These are phyloP conservation scores for Zaprionus nigranus DNA, from an alignment of 1,140 invertebrate genomes.

Conservation along the genomic window DNA sequence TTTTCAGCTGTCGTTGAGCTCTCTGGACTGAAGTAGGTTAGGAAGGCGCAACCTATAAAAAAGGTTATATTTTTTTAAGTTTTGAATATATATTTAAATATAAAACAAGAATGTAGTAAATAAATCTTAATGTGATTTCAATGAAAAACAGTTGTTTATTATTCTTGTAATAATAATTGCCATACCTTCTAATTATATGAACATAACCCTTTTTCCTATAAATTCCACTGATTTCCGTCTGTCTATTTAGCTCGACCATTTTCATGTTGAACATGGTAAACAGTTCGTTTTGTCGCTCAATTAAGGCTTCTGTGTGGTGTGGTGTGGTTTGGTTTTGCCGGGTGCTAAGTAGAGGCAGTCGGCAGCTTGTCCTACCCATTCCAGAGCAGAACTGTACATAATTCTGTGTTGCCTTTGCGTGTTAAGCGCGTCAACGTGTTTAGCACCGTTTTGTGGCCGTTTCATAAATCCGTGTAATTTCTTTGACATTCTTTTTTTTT, in stretches of 20 bases:
- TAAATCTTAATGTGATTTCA: too few relatives aligned
- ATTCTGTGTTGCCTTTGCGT: slow-evolving; percentile 59
- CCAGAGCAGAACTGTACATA: slow-evolving; percentile 36
- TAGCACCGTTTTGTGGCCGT: slow-evolving; percentile 70
- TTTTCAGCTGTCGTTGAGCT: slow-evolving; percentile 91
- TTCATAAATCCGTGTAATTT: slow-evolving; percentile 72
- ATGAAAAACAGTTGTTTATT: too few relatives aligned
- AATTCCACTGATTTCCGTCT: background rate
- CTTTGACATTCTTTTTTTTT: slow-evolving; percentile 33
- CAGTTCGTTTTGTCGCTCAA: slow-evolving; percentile 58
- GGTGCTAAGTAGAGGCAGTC: slow-evolving; percentile 17
- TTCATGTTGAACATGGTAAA: slow-evolving; percentile 37
- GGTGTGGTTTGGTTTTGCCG: slow-evolving; percentile 16
- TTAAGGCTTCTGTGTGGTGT: slow-evolving; percentile 36
- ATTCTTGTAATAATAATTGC: background rate
- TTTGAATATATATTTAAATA: background rate
- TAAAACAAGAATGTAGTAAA: background rate
- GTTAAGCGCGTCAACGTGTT: slow-evolving; percentile 70
- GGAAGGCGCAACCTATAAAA: slow-evolving; percentile 95
- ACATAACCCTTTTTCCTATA: background rate
- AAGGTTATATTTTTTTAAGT: background rate
- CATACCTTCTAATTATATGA: background rate
- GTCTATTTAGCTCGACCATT: slow-evolving; percentile 19
- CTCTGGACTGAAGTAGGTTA: slow-evolving; percentile 97
- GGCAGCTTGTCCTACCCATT: background rate